A percentile compares a stretch with the other conserved stretches of the same genome.
Conservation (phyloP, 1,140 invertebrate species). For the Lucilia sericata region DNA sequence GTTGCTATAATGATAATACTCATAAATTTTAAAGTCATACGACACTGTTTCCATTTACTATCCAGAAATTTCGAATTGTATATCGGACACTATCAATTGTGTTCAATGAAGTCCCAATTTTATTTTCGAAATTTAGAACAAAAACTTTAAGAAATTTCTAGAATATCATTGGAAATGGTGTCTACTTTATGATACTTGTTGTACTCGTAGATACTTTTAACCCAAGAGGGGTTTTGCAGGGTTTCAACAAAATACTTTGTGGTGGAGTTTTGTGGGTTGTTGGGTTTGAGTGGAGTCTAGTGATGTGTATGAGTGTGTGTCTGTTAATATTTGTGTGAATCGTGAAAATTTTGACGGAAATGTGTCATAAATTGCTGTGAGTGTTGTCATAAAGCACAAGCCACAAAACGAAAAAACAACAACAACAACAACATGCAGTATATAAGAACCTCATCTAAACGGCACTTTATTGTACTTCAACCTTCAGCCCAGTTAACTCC, state of each 20-base stretch:
- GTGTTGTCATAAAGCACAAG: constrained; percentile 55
- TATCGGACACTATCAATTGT: too few relatives aligned
- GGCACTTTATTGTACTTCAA: background rate
- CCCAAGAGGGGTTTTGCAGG: background rate
- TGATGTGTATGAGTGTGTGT: constrained; percentile 21
- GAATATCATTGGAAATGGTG: too few relatives aligned
- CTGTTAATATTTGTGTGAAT: constrained; percentile 49
- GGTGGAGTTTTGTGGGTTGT: too few relatives aligned
- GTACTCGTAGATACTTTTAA: background rate
- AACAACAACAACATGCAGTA: background rate
- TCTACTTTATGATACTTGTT: background rate
- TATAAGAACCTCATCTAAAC: background rate
- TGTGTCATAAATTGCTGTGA: constrained; percentile 64
- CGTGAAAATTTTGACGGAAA: constrained; percentile 64
- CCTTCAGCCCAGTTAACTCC: background rate
- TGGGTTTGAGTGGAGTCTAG: background rate
- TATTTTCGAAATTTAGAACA: too few relatives aligned
- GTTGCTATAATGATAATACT: constrained; percentile 36
- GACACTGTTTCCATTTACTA: background rate
- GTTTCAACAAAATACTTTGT: too few relatives aligned
- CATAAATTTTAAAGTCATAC: constrained; percentile 32
- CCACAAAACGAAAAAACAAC: constrained; percentile 39
- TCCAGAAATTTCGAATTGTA: too few relatives aligned
- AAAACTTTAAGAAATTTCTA: too few relatives aligned
- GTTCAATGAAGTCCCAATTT: too few relatives aligned